Conservation (phyloP, 2,888 invertebrate genomes). For the Netelia melanura region DNA sequence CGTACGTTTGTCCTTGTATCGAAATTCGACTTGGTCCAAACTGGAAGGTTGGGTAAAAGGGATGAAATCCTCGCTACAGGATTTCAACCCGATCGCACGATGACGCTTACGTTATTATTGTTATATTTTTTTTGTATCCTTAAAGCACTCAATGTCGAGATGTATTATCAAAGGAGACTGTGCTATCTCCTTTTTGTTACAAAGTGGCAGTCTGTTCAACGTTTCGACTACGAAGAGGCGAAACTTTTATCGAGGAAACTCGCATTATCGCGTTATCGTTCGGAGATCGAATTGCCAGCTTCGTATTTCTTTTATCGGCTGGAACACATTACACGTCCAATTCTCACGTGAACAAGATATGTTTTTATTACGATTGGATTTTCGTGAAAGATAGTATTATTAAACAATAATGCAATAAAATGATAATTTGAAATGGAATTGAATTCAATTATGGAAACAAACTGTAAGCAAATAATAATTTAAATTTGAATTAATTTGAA, state of each 20-base stretch:
- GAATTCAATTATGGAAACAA: no score
- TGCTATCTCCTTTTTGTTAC: conserved; percentile 22
- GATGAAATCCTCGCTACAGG: neutral
- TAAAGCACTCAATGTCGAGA: conserved; percentile 1
- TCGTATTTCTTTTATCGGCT: neutral
- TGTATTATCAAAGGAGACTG: neutral
- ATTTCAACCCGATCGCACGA: conserved; percentile 19
- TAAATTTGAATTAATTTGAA: no score
- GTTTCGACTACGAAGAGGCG: neutral
- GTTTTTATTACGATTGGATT: neutral
- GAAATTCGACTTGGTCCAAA: neutral
- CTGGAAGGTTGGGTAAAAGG: neutral
- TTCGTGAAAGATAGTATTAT: no score
- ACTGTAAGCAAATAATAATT: no score
- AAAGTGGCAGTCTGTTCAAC: neutral
- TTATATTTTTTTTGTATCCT: neutral
- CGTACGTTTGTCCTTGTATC: conserved; percentile 1
- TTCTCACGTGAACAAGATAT: neutral
- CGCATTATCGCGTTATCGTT: conserved; percentile 14
- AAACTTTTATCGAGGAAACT: conserved; percentile 39
- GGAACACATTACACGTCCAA: neutral
- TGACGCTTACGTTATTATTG: conserved; percentile 7
- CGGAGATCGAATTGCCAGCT: neutral
- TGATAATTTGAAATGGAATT: no score
- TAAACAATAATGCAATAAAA: no score